These are phyloP conservation scores for Leptothorax acervorum DNA, from an alignment of 2,888 invertebrate species.

Conservation along the genomic window DNA sequence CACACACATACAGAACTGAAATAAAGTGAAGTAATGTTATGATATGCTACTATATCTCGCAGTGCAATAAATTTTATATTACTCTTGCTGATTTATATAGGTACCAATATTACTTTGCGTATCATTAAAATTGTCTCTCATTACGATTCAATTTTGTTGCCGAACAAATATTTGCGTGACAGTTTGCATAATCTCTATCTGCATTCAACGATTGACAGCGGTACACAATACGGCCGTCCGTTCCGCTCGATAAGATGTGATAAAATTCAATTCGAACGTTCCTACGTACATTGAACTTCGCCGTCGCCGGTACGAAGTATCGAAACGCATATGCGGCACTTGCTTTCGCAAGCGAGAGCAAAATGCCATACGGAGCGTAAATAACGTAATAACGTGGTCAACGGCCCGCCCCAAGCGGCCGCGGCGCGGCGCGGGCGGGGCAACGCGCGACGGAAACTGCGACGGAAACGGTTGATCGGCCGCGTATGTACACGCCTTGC, in stretches of 20 bases:
- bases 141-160: slow-evolving; percentile 5
- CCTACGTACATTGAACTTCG: slow-evolving; percentile 46
- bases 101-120: neutral
- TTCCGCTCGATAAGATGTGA: slow-evolving; percentile 32
- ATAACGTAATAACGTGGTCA: slow-evolving; percentile 29
- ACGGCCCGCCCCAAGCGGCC: slow-evolving; percentile 3
- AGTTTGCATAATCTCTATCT: neutral
- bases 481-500: slow-evolving; percentile 5
- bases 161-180: neutral
- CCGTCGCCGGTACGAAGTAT: neutral
- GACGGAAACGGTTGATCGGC: slow-evolving; percentile 21
- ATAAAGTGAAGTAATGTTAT: neutral
- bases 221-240: slow-evolving; percentile 4
- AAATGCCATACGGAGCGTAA: slow-evolving; percentile 1
- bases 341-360: slow-evolving; percentile 44
- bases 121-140: neutral
- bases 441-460: neutral
- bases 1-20: neutral
- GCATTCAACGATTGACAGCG: neutral
- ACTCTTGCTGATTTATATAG: neutral
- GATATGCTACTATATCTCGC: neutral
- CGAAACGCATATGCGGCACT: slow-evolving; percentile 9
- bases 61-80: neutral
- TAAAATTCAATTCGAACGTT: slow-evolving; percentile 27
- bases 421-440: no score